Evolutionary conservation across 2,797 vertebrate genomes (phyloP).

Genomic region (Picus viridis): DNA sequence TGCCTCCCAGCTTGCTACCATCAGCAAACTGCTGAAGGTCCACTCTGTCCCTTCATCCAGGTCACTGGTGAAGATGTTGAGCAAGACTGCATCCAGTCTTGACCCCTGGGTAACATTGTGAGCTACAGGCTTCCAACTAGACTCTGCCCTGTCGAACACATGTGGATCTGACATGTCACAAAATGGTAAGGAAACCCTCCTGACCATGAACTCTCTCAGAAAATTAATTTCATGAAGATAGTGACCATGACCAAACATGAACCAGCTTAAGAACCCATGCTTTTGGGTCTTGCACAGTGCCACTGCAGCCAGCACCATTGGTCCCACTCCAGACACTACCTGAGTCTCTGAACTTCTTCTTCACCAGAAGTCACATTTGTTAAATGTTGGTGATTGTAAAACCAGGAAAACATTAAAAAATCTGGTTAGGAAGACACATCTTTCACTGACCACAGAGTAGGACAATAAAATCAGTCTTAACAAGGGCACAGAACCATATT

Average conservation of each 20-base stretch:
- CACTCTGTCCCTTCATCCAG: too few species aligned
- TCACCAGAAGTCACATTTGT: too few species aligned
- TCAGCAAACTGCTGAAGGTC: too few species aligned
- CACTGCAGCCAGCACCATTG: rapidly evolving
- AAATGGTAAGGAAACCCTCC: neutral
- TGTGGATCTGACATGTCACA: rapidly evolving
- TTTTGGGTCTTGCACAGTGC: rapidly evolving
- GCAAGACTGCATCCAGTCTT: too few species aligned
- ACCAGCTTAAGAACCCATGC: rapidly evolving
- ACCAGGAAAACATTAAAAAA: too few species aligned
- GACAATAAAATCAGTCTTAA: rapidly evolving
- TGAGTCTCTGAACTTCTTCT: neutral
- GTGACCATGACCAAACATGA: neutral
- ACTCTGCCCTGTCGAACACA: too few species aligned
- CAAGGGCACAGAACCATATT: neutral
- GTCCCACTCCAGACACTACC: neutral
- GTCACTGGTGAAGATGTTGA: too few species aligned
- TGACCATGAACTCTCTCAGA: rapidly evolving
- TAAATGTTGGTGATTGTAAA: neutral
- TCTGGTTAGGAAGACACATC: rapidly evolving
- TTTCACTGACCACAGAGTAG: neutral
- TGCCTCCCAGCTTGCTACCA: too few species aligned
- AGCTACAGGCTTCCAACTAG: too few species aligned
- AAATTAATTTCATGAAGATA: rapidly evolving
- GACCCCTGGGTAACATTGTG: too few species aligned